Evolutionary conservation across 2,797 vertebrate species (phyloP), one percentile per base, ranked within the genome.

Genomic region (Sardinella longiceps): DNA sequence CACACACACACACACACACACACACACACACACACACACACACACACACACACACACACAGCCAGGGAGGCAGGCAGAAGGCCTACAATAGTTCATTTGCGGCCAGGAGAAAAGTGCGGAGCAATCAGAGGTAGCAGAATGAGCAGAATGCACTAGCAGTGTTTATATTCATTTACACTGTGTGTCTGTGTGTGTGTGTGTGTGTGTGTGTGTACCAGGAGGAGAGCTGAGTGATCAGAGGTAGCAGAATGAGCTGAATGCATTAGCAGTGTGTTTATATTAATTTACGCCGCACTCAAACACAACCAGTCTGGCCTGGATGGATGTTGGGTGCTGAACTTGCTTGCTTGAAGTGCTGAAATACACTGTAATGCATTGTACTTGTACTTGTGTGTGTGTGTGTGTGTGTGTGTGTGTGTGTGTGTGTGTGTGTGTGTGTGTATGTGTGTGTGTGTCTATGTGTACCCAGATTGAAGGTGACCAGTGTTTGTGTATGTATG

Each of bases 161-260:
- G 28, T 70, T 70, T 70, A 33, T 70, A 70, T 30, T 33, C 63
- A 70, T 70, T 70, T 70, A 70, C 25, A 46, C 45, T 46, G 45
- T 46, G 4, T 46, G n/a, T n/a, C n/a, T n/a, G n/a, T n/a, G n/a
- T n/a, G n/a, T n/a, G n/a, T n/a, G n/a, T n/a, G n/a, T n/a, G n/a
- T n/a, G n/a, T n/a, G n/a, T n/a, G n/a, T n/a, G n/a, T n/a, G n/a
- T n/a, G n/a, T n/a, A n/a, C 25, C 60, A 37, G 33, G 53, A n/a
- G 18, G 6, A 37, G 14, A 37, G 30, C 25, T 3, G 66, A 5
- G 66, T 15, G 37, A 74, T 74, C 66, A 74, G 66, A 37, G 66
- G 20, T 15, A 11, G 66, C 66, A 37, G 30, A 33, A 74, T 74
- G 30, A 15, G 33, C 66, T 18, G 66, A 33, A 37, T 37, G 37